Base-by-base conservation (phyloP, 2,888 invertebrate genomes). In the Chalcis sispes region DNA sequence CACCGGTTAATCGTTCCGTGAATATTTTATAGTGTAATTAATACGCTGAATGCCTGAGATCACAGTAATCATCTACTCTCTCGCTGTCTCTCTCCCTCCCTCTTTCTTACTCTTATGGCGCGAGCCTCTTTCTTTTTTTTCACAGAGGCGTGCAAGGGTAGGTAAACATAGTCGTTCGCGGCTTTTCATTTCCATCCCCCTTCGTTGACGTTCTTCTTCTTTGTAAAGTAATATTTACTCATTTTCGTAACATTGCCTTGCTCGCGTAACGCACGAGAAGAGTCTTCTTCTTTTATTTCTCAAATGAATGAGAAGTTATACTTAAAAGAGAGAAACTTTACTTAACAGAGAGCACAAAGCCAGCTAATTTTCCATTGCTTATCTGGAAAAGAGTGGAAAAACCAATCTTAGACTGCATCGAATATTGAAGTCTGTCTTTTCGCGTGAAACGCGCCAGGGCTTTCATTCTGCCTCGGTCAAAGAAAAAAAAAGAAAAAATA, bases 21-120 rank as follows among this genome's bases (percentile, higher is more conserved):
- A 84, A 86, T 86, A 85, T 85, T 85, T 85, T 79, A 85, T 81
- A 80, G 67, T 62, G 62, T 48, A 59, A 77, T 77, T 72, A 72
- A 54, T 46, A 32, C 61, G 50, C 69, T 58, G 56, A 75, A 75
- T 69, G 54, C n/a, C 42, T 8, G 27, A 59, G 61, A 59, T 70
- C 50, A 20, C 40, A 20, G n/a, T n/a, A n/a, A n/a, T n/a, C 36
- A 48, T 25, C 5, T 4, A 27, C 20, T 23, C 27, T 18, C 54
- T 36, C 20, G 36, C 23, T 25, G 27, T 25, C 15, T 13, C 54
- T 25, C 1, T 13, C 13, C 13, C 15, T 32, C 2, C 25, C 20
- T 50, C 48, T 42, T 27, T 10, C n/a, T n/a, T n/a, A n/a, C n/a
- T n/a, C n/a, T n/a, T n/a, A n/a, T n/a, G n/a, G n/a, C n/a, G n/a